Evolutionary conservation across 2,113 vertebrate species (phyloP).

Genomic region (Triplophysa dalaica): DNA sequence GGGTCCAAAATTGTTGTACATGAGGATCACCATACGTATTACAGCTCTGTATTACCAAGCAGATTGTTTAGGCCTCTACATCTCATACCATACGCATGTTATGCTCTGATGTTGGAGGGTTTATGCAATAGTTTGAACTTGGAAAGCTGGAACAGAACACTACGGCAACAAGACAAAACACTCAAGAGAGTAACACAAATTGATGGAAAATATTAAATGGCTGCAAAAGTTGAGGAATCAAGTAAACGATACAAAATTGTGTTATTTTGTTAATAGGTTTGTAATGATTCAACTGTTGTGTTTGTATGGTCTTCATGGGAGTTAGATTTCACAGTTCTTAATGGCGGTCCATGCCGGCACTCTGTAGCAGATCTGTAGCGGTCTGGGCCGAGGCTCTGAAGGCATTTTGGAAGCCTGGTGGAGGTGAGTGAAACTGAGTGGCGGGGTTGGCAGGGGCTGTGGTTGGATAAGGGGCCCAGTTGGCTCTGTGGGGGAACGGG

Average conservation of each 20-base stretch:
- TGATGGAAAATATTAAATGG: constrained; percentile 79
- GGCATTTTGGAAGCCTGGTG: constrained; percentile 88
- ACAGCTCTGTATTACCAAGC: not conserved
- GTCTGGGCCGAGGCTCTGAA: constrained; percentile 89
- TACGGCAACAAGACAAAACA: constrained; percentile 43
- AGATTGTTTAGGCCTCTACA: not conserved
- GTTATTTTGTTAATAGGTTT: constrained; percentile 71
- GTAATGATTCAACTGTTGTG: constrained; percentile 62
- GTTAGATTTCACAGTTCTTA: constrained; percentile 69
- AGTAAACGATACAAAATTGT: constrained; percentile 67
- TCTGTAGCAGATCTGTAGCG: constrained; percentile 92
- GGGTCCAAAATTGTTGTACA: not conserved
- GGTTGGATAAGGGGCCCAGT: constrained; percentile 84
- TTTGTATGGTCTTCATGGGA: constrained; percentile 35
- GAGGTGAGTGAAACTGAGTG: constrained; percentile 85
- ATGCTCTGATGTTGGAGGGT: not conserved
- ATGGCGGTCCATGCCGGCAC: constrained; percentile 86
- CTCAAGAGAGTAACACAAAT: constrained; percentile 64
- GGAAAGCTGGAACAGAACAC: constrained; percentile 74
- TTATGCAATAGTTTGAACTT: not conserved
- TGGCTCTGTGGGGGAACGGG: constrained; percentile 88
- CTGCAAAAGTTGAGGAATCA: constrained; percentile 43
- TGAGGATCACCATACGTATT: not conserved
- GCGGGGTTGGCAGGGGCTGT: constrained; percentile 75
- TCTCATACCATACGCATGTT: not conserved